Evolutionary conservation across 1,140 invertebrate genomes (phyloP), one percentile per base, ranked within the genome.

Genomic region (Drosophila guanche): DNA sequence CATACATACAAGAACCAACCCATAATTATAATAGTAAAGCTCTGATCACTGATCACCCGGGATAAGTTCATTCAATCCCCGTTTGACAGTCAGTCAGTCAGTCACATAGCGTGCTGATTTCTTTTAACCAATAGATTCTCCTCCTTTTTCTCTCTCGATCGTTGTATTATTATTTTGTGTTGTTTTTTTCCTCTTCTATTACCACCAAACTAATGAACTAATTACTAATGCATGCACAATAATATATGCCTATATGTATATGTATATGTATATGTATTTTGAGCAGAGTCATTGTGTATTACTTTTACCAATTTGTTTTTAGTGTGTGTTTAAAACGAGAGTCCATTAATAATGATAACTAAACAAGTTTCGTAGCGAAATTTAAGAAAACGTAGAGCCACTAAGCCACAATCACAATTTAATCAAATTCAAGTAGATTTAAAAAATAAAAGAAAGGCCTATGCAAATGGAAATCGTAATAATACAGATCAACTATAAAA

Each of bases 261-360:
- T 41, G 14, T 41, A 16, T 42, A 42, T 55, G 29, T 61, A 55
- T 52, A 47, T 73, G 48, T 71, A 71, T 56, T 56, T 71, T 48
- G 37, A 70, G 46, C 53, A 70, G 51, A 69, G 67, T 70, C 67
- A 70, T 69, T 57, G 67, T 51, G 47, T 55, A 69, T 70, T 70
- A 58, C 69, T 70, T 70, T 47, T 29, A 70, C 14, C 63, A 40
- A 50, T 42, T 68, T 25, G 50, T 51, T 69, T 65, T 69, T 70
- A 70, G 53, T 58, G 46, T 51, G 53, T 70, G n/a, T 70, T 57
- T 70, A 58, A 57, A 25, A 29, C 41, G 46, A 33, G 12, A 29
- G 25, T 40, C 25, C 37, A 40, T 41, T 40, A 47, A 43, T 51
- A 56, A 48, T 22, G 20, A 50, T 20, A 37, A 56, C 14, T 50